Percentiles rank a stretch among this genome's conserved stretches.
Conservation (phyloP, 2,797 vertebrate species). For the Melanogrammus aeglefinus region DNA sequence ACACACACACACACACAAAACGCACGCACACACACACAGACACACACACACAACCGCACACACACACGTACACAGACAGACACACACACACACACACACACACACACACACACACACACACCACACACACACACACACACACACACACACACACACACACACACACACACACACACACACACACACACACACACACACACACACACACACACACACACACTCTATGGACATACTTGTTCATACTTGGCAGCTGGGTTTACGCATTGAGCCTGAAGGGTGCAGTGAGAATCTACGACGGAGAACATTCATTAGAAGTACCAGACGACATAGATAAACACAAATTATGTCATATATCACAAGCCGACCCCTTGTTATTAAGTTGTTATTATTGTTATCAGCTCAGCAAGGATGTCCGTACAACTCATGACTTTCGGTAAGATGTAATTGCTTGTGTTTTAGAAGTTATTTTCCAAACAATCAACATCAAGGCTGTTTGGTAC, state of each 20-base stretch:
- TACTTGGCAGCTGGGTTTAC: neutral
- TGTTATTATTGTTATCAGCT: neutral
- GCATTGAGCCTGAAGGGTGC: neutral
- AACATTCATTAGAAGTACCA: neutral
- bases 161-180: slow-evolving; percentile 50
- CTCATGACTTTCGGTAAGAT: neutral
- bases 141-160: slow-evolving; percentile 21
- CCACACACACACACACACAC: slow-evolving; percentile 11
- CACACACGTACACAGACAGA: too few relatives aligned
- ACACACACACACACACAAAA: too few relatives aligned
- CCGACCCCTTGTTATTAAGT: neutral
- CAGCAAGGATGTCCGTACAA: neutral
- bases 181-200: slow-evolving; percentile 16
- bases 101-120: slow-evolving; percentile 13
- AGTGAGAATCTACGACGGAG: too few relatives aligned
- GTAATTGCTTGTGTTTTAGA: neutral
- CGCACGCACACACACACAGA: too few relatives aligned
- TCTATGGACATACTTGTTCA: slow-evolving; percentile 10
- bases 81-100: slow-evolving; percentile 41
- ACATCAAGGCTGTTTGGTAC: neutral
- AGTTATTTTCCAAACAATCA: neutral
- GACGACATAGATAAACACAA: neutral
- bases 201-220: slow-evolving; percentile 21
- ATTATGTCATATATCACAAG: neutral
- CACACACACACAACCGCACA: slow-evolving; percentile 39